Base-by-base conservation (phyloP, 2,888 invertebrate genomes). In the Scrobipalpa costella region DNA sequence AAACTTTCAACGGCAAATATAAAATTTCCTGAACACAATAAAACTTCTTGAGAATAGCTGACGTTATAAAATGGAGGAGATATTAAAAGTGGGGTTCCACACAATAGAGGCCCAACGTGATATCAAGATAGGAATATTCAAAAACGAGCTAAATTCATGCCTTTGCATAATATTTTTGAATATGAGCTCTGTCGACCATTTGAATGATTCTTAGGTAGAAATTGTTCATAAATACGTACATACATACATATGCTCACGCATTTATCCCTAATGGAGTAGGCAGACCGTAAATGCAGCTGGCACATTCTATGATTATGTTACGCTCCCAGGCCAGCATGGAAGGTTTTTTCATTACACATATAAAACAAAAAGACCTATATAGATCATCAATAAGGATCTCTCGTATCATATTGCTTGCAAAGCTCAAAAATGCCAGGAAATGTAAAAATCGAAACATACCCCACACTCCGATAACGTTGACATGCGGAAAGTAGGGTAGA, bases 391-490 rank as follows among this genome's bases (percentile, higher is more conserved):
- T n/a, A n/a, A n/a, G n/a, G n/a, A n/a, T n/a, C n/a, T n/a, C n/a
- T n/a, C n/a, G n/a, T n/a, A n/a, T n/a, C n/a, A n/a, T n/a, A n/a
- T n/a, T n/a, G n/a, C n/a, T n/a, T n/a, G n/a, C n/a, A n/a, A n/a
- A n/a, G n/a, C n/a, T 17, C 6, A 47, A 17, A 47, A 47, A 2
- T 7, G 7, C 81, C 79, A 77, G 88, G 87, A 88, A 87, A 89
- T 85, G 83, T 82, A 83, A 88, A 85, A 86, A 88, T 88, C 85
- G 81, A 81, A 86, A 11, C 36, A 44, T 15, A 0, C 44, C 1
- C n/a, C 5, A n/a, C n/a, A 3, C n/a, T 7, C 1, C 44, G 15
- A 9, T n/a, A n/a, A n/a, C 0, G 5, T 15, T 15, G 13, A 44
- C 44, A 44, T 15, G n/a, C 7, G n/a, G 15, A 55, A 50, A 55